Base-by-base conservation (phyloP, 2,888 invertebrate genomes). In the Tenthredo distinguenda region DNA sequence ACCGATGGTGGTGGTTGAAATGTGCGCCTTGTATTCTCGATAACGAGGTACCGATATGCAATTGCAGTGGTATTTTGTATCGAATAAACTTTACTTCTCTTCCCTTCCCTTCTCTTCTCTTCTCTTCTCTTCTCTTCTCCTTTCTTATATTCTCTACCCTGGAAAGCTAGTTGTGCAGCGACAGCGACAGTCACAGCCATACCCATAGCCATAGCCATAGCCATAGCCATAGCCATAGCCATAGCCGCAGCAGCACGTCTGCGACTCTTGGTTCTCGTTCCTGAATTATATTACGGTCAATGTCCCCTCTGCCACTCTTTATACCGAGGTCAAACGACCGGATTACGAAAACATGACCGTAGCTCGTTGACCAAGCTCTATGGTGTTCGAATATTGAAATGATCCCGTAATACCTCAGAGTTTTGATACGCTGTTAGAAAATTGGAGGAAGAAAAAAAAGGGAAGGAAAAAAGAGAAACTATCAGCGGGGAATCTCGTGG, bases 11-110 rank as follows among this genome's bases (percentile, higher is more conserved):
- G 40, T 43, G 37, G 81, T 37, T 81, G 81, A 81, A 81, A 62
- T 62, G 58, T 62, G 58, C 58, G 62, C 34, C 40, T 81, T 81
- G 81, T 81, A 58, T 81, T 40, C 65, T 81, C 81, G 81, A 81
- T 81, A 81, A 81, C 62, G 81, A 81, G 62, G 62, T 43, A 34
- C 34, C 81, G 58, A 21, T 62, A 34, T 62, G 58, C 81, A 62
- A 81, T 81, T 62, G 55, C 81, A 21, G 62, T 40, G 34, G n/a
- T 81, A 40, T 81, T 65, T 62, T 21, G 81, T 37, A 62, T 40
- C 62, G 81, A 81, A 81, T 81, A 62, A 81, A 81, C 26, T 65
- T 65, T 21, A 58, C 31, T 26, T 31, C 74, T 26, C 62, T 26
- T 72, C 21, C 18, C 34, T n/a, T 55, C n/a, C 34, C 2, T 26